Percentiles rank a stretch among this genome's conserved stretches.
These are phyloP conservation scores for Sarcoramphus papa DNA, from an alignment of 2,797 vertebrate species.

Conservation along the genomic window DNA sequence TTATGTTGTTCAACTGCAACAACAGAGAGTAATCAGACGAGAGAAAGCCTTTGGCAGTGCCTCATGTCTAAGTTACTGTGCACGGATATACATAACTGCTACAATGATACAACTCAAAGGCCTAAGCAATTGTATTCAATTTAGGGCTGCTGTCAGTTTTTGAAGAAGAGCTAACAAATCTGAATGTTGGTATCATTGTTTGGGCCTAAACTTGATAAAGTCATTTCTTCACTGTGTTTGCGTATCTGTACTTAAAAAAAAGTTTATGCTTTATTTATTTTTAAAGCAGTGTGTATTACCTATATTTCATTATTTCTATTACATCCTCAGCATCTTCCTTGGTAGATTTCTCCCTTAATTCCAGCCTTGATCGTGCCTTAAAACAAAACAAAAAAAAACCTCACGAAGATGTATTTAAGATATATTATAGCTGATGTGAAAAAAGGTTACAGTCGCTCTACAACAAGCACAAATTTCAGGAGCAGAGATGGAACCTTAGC, in stretches of 20 bases:
- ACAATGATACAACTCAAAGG: not conserved
- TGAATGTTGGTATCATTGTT: not conserved
- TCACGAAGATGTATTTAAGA: not conserved
- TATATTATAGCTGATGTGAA: not conserved
- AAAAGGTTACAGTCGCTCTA: not conserved
- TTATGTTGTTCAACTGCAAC: not conserved
- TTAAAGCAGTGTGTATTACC: conserved; percentile 71
- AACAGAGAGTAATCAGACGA: not conserved
- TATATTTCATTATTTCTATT: conserved; percentile 98
- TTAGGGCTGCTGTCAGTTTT: not conserved
- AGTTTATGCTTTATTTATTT: not conserved
- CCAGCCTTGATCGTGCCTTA: conserved; percentile 91
- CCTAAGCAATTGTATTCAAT: not conserved
- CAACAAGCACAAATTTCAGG: not conserved
- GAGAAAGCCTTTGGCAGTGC: not conserved
- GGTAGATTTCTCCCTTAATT: conserved; percentile 88
- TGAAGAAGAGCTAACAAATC: not conserved
- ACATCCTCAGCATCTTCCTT: conserved; percentile 93
- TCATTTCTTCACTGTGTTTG: not conserved
- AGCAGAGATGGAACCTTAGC: not conserved
- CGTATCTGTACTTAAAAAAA: not conserved
- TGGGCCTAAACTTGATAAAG: not conserved
- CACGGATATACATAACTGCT: not conserved
- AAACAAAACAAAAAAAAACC: not conserved
- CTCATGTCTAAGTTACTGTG: not conserved